Conservation (phyloP, 1,140 invertebrate genomes). For the Prorops nasuta region DNA sequence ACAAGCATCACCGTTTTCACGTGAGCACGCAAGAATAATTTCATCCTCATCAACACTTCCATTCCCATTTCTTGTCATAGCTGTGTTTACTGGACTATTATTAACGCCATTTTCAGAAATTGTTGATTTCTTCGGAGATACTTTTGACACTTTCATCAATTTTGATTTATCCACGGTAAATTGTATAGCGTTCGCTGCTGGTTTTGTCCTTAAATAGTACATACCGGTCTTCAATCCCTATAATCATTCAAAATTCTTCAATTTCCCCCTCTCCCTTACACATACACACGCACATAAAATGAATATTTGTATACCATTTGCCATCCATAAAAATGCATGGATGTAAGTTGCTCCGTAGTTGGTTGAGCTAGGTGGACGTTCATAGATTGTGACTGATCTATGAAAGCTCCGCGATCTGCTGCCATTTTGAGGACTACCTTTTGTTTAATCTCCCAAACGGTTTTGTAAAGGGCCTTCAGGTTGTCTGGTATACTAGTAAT, state of each 20-base stretch:
- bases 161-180: conserved; percentile 96
- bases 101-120: not conserved
- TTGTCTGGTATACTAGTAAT: conserved; percentile 87
- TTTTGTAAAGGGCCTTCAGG: conserved; percentile 92
- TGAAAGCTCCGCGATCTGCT: conserved; percentile 94
- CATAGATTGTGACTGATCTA: conserved; percentile 97
- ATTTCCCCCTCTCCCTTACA: too few species aligned
- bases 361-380: conserved; percentile 96
- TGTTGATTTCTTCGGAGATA: not conserved
- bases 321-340: conserved; percentile 99
- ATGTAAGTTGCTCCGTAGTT: conserved; percentile 89
- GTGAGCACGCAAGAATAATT: not conserved
- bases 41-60: too few species aligned
- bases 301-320: conserved; percentile 69
- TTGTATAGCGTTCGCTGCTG: conserved; percentile 94
- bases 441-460: conserved; percentile 98
- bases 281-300: not conserved
- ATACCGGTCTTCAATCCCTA: conserved; percentile 13
- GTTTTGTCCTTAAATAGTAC: conserved; percentile 72
- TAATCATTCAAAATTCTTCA: not conserved
- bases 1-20: not conserved
- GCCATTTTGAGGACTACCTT: conserved; percentile 96
- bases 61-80: not conserved
- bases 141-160: conserved; percentile 47
- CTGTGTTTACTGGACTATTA: not conserved